Evolutionary conservation across 2,888 invertebrate genomes (phyloP), one percentile per base, ranked within the genome.

Genomic region (Pinctada fucata): DNA sequence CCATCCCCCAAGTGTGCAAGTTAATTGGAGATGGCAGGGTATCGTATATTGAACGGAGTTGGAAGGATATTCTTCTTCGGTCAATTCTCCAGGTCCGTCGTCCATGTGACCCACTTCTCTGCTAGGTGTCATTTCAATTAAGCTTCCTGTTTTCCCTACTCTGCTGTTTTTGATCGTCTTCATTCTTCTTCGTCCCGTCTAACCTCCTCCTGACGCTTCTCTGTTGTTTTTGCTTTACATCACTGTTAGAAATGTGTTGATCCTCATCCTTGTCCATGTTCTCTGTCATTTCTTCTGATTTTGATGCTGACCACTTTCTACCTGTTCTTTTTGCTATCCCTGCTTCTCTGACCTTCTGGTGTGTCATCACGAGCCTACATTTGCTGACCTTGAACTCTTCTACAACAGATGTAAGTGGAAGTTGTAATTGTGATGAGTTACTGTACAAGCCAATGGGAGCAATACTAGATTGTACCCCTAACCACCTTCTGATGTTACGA

Each of bases 301-400:
- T 51, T 58, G 31, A 48, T 76, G 73, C 78, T 50, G 76, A 76
- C 76, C 70, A 81, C 65, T 75, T 81, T 13, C 76, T 75, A 47
- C 73, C 31, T 31, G 31, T 31, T 31, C 31, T 31, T 31, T 31
- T 31, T 31, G 31, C 31, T 31, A 81, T 72, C 6, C 72, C 76
- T 66, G 79, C 71, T 31, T 31, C 31, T 31, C 31, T 31, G 31
- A 31, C 31, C 31, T 31, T 31, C 31, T 31, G 31, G 31, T 31
- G 31, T 31, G 31, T 31, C 31, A 31, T 31, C 31, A 31, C 31
- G 31, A 31, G 31, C 31, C 31, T 31, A 31, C 31, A 31, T 31
- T 31, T 31, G 31, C 31, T 31, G 31, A 31, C 31, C 31, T 31
- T 31, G 31, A 31, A 31, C 31, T 31, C 31, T 31, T 31, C 31